Percentiles rank a stretch among this genome's conserved stretches.
These are phyloP conservation scores for Hypena proboscidalis DNA, from an alignment of 2,888 invertebrate species.

Conservation along the genomic window DNA sequence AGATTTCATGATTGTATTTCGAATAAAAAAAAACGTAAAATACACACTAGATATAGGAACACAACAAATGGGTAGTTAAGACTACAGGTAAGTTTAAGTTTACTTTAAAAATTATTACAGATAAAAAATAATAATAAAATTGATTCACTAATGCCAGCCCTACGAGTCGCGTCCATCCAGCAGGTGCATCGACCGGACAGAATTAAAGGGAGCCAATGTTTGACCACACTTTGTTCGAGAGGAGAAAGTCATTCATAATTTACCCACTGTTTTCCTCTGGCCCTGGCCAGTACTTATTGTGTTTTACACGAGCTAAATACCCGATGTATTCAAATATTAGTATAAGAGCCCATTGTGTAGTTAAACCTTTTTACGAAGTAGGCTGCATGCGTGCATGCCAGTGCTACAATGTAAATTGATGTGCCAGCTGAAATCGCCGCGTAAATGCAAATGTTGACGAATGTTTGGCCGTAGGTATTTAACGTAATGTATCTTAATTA, in stretches of 20 bases:
- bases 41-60: too few species aligned
- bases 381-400: conserved; percentile 15
- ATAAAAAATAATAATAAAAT: neutral
- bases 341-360: neutral
- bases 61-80: too few species aligned
- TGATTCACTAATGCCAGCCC: conserved; percentile 14
- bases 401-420: conserved; percentile 10
- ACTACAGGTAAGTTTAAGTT: too few species aligned
- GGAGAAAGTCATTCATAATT: conserved; percentile 41
- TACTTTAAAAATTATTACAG: too few species aligned
- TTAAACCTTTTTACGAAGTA: conserved; percentile 9
- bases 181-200: conserved; percentile 36
- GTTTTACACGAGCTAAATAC: neutral
- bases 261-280: conserved; percentile 6
- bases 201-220: conserved; percentile 37
- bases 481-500: too few species aligned
- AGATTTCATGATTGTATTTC: too few species aligned
- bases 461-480: neutral
- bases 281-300: conserved; percentile 4
- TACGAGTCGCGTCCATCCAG: conserved; percentile 8
- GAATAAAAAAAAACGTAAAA: too few species aligned
- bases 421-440: conserved; percentile 8
- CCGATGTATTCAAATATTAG: neutral
- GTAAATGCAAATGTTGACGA: conserved; percentile 2
- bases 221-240: conserved; percentile 24